Base-by-base conservation (phyloP, 2,113 vertebrate genomes). In the Rhipidura dahli region DNA sequence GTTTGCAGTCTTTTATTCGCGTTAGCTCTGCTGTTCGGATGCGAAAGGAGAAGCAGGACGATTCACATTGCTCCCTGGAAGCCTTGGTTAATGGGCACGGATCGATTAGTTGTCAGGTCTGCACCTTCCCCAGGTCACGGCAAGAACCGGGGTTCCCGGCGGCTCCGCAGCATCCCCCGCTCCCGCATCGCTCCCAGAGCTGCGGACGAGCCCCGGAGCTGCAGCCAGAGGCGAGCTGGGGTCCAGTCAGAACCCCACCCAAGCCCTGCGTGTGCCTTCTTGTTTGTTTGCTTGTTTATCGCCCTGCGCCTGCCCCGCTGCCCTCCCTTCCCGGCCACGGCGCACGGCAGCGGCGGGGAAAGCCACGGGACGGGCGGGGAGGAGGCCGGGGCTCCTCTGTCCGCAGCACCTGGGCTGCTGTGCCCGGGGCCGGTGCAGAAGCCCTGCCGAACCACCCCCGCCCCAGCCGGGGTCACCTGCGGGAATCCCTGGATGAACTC, bases 71-170 rank as follows among this genome's bases (percentile, higher is more conserved):
- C 49, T 91, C 50, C 81, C 83, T 71, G 89, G 89, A 79, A 94
- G 61, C 65, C 44, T 40, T 2, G 37, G 60, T 19, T 94, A 89
- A 96, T 87, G 93, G 87, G 77, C 8, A 5, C 10, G 7, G 60
- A 95, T 82, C 8, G 89, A 97, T 87, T 76, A 51, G 27, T 65
- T 87, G 93, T 91, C 91, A 81, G 71, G 20, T n/a, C 60, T 54
- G 77, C 20, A 12, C 31, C 24, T 60, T 42, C 8, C 68, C 31
- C 27, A 8, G 19, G 9, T 21, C 72, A 3, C 28, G 37, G 49
- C 28, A 44, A 16, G 42, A 11, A 2, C 44, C 19, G 10, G 31
- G 12, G 3, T 18, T 66, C 42, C 59, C 63, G 16, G 30, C 27
- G 5, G 39, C 26, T 40, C n/a, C 35, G 28, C 47, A 4, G 39